phyloP scores from a whole-genome alignment of 2,888 invertebrate species.

The Baccha elongata region DNA sequence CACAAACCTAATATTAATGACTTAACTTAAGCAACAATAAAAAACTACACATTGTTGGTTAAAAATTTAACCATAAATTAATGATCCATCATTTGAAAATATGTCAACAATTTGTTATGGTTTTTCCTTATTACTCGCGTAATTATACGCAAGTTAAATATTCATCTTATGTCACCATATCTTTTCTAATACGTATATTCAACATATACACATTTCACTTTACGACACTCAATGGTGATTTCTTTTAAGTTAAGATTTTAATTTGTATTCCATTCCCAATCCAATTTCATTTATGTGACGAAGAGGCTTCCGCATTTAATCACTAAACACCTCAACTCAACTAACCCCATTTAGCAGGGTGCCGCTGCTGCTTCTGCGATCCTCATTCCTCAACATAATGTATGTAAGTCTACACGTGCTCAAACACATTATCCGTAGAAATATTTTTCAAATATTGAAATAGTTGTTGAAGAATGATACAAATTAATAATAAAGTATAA shows the following conservation, averaged over 20 bases:
- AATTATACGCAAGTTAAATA: conserved; percentile 56
- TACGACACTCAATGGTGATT: conserved; percentile 6
- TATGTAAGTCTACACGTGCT: conserved; percentile 29
- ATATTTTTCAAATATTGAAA: conserved; percentile 21
- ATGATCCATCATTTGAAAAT: conserved; percentile 38
- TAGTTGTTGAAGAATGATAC: conserved; percentile 6
- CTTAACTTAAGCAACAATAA: background rate
- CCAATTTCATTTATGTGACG: conserved; percentile 13
- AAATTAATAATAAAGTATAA: conserved; percentile 13
- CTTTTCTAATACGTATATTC: conserved; percentile 8
- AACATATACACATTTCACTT: background rate
- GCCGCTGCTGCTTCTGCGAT: conserved; percentile 16
- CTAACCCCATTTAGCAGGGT: conserved; percentile 39
- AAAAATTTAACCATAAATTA: conserved; percentile 8
- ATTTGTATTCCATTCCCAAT: conserved; percentile 58
- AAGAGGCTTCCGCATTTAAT: conserved; percentile 66
- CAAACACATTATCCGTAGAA: background rate
- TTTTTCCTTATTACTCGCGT: conserved; percentile 56
- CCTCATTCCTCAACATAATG: conserved; percentile 18
- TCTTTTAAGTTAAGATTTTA: background rate
- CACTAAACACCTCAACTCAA: conserved; percentile 55
- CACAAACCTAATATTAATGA: background rate
- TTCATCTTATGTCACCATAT: conserved; percentile 58
- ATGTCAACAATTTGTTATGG: conserved; percentile 27
- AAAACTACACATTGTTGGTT: background rate